Base-by-base conservation (phyloP, 2,888 invertebrate genomes). In the Coleophora deauratella region DNA sequence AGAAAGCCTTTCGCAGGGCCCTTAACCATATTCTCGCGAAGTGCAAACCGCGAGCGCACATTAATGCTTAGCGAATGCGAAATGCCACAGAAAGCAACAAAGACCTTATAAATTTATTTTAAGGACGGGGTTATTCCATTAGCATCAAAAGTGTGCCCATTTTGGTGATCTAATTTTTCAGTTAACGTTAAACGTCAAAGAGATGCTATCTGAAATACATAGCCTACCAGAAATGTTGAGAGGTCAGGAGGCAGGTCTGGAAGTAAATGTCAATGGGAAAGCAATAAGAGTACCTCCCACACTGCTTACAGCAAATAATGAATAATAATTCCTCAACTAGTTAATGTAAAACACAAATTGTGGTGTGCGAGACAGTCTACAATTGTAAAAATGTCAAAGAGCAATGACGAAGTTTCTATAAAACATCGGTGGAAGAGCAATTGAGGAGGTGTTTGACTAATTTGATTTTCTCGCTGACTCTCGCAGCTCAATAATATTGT, bases 21-120 rank as follows among this genome's bases (percentile, higher is more conserved):
- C 21, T 21, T 70, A 62, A 52, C 50, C 43, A 45, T 48, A 50
- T 52, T 46, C 48, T 50, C 52, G 54, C 53, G 54, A 57, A 54
- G 56, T 55, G 56, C 62, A 65, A 73, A 79, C 79, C 79, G 65
- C 78, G 68, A 66, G 58, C 57, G 54, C 56, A 71, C 71, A 75
- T 77, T 77, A 78, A 76, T 72, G 69, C 55, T 66, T 51, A 59
- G 64, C 65, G 65, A 72, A 71, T 64, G 67, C 58, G 57, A 65
- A 68, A 66, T 56, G 62, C 72, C 66, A 54, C 73, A 71, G 62
- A 71, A 68, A 71, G 68, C 71, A 71, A 69, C 66, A 62, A 65
- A n/a, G n/a, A n/a, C n/a, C n/a, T n/a, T n/a, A n/a, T n/a, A n/a
- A n/a, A n/a, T n/a, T n/a, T n/a, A n/a, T n/a, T n/a, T n/a, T n/a